Percentiles rank a stretch among this genome's conserved stretches.
These are phyloP conservation scores for Pomatostomus ruficeps DNA, from an alignment of 2,113 vertebrate genomes.

Conservation along the genomic window DNA sequence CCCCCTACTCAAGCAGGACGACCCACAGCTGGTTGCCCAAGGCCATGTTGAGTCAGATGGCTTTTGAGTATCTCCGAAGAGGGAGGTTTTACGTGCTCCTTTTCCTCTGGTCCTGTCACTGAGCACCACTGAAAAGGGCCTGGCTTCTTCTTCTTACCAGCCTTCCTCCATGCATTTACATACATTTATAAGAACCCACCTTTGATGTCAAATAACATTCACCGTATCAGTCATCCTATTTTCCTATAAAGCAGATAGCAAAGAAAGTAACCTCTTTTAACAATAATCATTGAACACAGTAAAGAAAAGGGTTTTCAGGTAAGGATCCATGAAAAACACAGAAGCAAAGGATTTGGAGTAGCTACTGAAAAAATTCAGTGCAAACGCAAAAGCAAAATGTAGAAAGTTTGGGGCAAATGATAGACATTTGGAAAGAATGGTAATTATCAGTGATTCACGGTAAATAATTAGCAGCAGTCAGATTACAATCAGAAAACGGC, in stretches of 20 bases:
- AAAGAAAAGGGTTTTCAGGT: not conserved
- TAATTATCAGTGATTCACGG: not conserved
- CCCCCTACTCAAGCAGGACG: not conserved
- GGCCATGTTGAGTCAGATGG: fast-evolving
- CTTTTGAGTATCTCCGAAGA: not conserved
- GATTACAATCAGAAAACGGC: not conserved
- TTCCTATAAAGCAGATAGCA: not conserved
- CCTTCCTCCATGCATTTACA: not conserved
- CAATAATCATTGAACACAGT: not conserved
- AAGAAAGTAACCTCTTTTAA: not conserved
- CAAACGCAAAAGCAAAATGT: not conserved
- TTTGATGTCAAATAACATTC: not conserved
- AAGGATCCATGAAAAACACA: not conserved
- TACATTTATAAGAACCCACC: not conserved
- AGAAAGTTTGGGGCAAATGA: not conserved
- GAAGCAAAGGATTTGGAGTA: not conserved
- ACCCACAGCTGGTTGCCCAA: not conserved
- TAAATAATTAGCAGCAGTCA: not conserved
- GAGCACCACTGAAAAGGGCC: not conserved
- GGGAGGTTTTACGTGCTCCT: fast-evolving
- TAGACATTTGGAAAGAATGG: not conserved
- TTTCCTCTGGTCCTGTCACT: not conserved
- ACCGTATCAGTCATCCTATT: not conserved
- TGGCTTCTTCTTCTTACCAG: not conserved
- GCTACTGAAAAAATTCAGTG: not conserved